Evolutionary conservation across 2,113 vertebrate genomes (phyloP), one percentile per base, ranked within the genome.

Genomic region (Anguilla rostrata): DNA sequence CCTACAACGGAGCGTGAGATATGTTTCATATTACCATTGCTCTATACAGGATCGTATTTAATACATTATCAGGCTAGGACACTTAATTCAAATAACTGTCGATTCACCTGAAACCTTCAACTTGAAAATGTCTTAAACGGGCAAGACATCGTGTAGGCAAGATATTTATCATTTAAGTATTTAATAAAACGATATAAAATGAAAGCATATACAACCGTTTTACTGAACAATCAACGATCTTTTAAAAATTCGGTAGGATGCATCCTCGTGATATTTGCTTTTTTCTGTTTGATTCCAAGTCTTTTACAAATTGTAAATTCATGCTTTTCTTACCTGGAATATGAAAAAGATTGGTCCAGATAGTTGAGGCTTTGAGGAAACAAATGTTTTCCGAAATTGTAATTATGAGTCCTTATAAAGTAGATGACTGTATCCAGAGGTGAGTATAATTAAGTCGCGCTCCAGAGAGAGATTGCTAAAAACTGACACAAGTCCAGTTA

Each of bases 401-500:
- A n/a, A 75, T 75, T n/a, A 75, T 75, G 41, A 81, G 2, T 81
- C 79, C 79, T 20, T 22, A 16, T 41, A 53, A 16, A 53, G 20
- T 43, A 26, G 8, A 15, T 29, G 9, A 29, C 81, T 14, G 40
- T 29, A 29, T 83, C 18, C n/a, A 7, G 40, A 29, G 22, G n/a
- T 40, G n/a, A 39, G 40, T 53, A 6, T 18, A 16, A 16, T 49
- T n/a, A 12, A 14, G 85, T 86, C 83, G 63, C 39, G 43, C 71
- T 85, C 57, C n/a, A 79, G 41, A 85, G 88, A 90, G 87, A 91
- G 89, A 88, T 86, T 22, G 83, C 87, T 91, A 12, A 75, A 75
- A 90, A 89, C 89, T 90, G 93, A 90, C 91, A 93, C 93, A 93
- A 87, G 93, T 87, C 92, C 84, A 39, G 82, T 39, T 91, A 34